Conservation (phyloP, 2,797 vertebrate species). For the Amphiprion clarkii region DNA sequence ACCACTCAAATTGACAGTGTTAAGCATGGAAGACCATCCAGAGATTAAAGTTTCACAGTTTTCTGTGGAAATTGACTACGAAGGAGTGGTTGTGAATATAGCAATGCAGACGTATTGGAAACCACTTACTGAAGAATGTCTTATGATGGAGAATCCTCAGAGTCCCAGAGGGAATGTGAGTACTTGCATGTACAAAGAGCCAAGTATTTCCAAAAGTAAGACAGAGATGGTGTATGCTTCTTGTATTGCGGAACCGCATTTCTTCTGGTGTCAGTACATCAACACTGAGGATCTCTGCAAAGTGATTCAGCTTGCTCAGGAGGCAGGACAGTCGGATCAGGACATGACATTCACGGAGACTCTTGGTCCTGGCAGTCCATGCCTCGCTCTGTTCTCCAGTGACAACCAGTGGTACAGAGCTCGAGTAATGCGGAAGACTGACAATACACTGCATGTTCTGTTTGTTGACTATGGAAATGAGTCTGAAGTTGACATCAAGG, state of each 20-base stretch:
- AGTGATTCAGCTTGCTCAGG: constrained; percentile 79
- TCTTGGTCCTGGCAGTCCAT: constrained; percentile 82
- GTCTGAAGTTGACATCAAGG: constrained; percentile 73
- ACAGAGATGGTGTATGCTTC: constrained; percentile 80
- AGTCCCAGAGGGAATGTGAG: constrained; percentile 7
- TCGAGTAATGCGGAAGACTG: constrained; percentile 72
- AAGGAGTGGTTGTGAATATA: constrained; percentile 78
- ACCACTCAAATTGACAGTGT: constrained; percentile 81
- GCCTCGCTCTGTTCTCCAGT: constrained; percentile 85
- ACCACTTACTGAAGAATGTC: neutral
- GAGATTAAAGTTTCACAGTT: constrained; percentile 76
- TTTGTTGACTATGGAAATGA: constrained; percentile 92
- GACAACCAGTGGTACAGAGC: constrained; percentile 89
- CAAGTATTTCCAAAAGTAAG: constrained; percentile 62
- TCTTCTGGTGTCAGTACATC: constrained; percentile 91
- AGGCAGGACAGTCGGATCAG: constrained; percentile 69
- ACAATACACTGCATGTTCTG: constrained; percentile 68
- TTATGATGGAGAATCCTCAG: neutral
- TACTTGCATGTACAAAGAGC: constrained; percentile 52
- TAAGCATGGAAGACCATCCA: constrained; percentile 57
- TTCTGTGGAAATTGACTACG: constrained; percentile 82
- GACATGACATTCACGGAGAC: constrained; percentile 14
- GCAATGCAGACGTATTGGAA: constrained; percentile 85
- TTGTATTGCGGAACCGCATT: constrained; percentile 84
- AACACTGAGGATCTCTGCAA: constrained; percentile 38